These are phyloP conservation scores for Alfaro cultratus DNA, from an alignment of 2,797 vertebrate species.

Conservation along the genomic window DNA sequence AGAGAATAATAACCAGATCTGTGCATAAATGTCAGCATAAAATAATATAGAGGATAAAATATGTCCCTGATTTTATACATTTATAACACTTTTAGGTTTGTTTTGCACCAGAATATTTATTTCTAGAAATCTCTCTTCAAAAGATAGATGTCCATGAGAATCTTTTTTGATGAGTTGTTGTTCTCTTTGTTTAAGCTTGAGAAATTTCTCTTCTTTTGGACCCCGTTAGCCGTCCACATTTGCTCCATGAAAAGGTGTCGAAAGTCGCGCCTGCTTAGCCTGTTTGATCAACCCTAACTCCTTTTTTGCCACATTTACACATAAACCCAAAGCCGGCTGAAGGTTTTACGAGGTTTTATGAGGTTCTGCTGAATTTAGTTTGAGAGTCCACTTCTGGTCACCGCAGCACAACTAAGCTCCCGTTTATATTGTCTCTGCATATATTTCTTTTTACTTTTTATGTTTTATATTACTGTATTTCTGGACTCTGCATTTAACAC, in stretches of 20 bases:
- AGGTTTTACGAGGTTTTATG: background rate
- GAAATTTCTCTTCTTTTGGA: background rate
- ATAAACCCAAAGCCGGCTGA: background rate
- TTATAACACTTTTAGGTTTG: background rate
- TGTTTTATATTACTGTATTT: background rate
- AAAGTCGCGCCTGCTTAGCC: background rate
- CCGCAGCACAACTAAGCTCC: background rate
- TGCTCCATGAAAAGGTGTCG: background rate
- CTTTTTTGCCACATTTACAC: background rate
- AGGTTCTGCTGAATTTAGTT: background rate
- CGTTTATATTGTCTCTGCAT: background rate
- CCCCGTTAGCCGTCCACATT: background rate
- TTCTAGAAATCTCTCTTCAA: background rate
- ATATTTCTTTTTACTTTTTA: background rate
- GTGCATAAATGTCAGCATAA: background rate
- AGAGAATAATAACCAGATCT: background rate
- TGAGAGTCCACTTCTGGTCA: background rate
- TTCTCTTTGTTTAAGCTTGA: background rate
- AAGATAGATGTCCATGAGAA: background rate
- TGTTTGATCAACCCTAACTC: background rate
- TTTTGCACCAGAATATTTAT: conserved; percentile 7
- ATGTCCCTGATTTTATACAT: background rate
- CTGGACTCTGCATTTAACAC: background rate
- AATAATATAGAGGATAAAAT: conserved; percentile 6
- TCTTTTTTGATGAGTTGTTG: background rate